phyloP scores from a whole-genome alignment of 64 coral and sea anemone species.

The Montipora efflorescens region DNA sequence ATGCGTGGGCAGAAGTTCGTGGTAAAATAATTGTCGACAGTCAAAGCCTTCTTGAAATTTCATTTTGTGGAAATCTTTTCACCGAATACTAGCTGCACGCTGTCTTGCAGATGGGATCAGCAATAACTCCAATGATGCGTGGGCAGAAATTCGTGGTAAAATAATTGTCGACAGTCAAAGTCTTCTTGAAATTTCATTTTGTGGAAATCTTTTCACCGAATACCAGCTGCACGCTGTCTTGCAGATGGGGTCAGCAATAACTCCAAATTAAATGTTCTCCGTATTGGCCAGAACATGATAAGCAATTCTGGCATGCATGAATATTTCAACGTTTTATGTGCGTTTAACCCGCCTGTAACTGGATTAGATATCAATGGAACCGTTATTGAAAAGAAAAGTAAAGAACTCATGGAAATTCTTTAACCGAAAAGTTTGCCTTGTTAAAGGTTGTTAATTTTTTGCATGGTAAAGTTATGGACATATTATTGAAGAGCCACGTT shows the following conservation, averaged over 20 bases:
- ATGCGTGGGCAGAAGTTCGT: conserved; percentile 65
- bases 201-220: conserved; percentile 76
- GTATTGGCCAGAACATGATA: conserved; percentile 89
- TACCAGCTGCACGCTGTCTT: conserved; percentile 65
- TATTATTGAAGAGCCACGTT: not conserved
- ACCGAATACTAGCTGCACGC: conserved; percentile 53
- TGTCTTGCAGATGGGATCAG: conserved; percentile 58
- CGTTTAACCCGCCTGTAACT: not conserved
- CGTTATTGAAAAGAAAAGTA: conserved; percentile 54
- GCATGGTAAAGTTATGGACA: not conserved
- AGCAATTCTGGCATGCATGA: conserved; percentile 64
- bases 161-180: conserved; percentile 63
- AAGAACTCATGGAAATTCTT: not conserved
- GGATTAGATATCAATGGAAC: conserved; percentile 78
- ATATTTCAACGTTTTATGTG: conserved; percentile 42
- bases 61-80: conserved; percentile 83
- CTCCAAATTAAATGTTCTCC: conserved; percentile 38
- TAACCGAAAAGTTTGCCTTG: not conserved
- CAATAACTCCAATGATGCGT: conserved; percentile 36
- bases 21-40: conserved; percentile 64
- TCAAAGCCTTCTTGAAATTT: conserved; percentile 64
- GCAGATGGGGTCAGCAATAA: conserved; percentile 68
- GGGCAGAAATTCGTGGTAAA: conserved; percentile 64
- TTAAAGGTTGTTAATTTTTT: conserved; percentile 16
- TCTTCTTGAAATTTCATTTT: conserved; percentile 66